phyloP scores from a whole-genome alignment of 2,797 vertebrate species.

The Chanos chanos region DNA sequence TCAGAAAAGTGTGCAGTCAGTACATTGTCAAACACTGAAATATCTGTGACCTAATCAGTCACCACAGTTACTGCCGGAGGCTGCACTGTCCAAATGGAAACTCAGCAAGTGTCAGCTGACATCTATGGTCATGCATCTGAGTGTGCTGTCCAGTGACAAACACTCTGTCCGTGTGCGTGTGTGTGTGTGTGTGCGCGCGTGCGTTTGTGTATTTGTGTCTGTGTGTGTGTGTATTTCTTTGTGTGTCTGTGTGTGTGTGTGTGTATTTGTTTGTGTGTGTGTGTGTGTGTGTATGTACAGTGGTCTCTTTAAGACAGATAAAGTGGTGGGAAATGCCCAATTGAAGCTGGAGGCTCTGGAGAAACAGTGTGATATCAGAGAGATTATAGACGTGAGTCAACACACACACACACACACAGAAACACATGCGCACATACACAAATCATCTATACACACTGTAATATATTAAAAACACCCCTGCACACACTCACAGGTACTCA shows the following conservation, averaged over 20 bases:
- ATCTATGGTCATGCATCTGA: neutral
- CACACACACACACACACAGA: constrained; percentile 1
- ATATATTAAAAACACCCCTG: neutral
- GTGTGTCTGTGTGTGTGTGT: neutral
- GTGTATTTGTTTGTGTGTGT: constrained; percentile 3
- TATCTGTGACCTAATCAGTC: no score
- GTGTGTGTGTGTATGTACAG: constrained; percentile 52
- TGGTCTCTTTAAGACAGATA: constrained; percentile 85
- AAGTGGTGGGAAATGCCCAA: constrained; percentile 80
- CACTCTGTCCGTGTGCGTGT: neutral
- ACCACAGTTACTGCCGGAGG: no score
- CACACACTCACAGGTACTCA: constrained; percentile 5
- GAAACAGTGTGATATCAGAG: constrained; percentile 78
- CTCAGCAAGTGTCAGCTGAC: no score
- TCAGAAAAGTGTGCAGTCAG: neutral
- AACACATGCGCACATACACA: neutral
- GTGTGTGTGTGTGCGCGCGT: neutral
- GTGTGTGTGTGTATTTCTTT: neutral
- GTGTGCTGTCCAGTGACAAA: no score
- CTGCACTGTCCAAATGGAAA: no score
- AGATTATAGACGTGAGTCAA: constrained; percentile 77
- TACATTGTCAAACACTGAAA: no score
- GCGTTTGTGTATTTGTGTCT: neutral
- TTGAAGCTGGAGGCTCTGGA: constrained; percentile 84
- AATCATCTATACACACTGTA: neutral